Percentiles rank a stretch among this genome's conserved stretches.
Conservation (phyloP, 2,113 vertebrate genomes). For the Porphyrio hochstetteri region DNA sequence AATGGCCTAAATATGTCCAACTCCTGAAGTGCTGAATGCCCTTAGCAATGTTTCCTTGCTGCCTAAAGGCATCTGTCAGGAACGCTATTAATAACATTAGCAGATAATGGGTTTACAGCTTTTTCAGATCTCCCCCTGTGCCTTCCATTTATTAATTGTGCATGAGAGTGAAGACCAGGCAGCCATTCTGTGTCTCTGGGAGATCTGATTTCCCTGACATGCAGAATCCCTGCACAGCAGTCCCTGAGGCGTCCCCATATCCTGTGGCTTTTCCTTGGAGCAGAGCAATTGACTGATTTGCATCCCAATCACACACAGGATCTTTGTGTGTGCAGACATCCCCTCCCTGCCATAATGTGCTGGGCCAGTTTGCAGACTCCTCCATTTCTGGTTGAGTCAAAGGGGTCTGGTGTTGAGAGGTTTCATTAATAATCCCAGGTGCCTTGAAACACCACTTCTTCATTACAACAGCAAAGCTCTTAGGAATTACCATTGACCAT, state of each 20-base stretch:
- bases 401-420: neutral
- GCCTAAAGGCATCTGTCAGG: constrained; percentile 18
- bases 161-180: fast-evolving
- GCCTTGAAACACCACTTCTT: neutral
- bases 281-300: neutral
- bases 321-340: too few relatives aligned
- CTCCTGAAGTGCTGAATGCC: neutral
- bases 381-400: neutral
- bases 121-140: neutral
- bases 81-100: neutral
- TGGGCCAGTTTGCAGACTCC: neutral
- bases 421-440: neutral
- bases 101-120: neutral
- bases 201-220: neutral
- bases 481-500: neutral
- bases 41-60: neutral
- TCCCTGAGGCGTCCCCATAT: fast-evolving
- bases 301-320: neutral
- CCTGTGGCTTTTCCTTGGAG: neutral
- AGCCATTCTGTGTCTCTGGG: neutral
- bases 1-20: constrained; percentile 15
- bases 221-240: neutral
- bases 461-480: neutral
- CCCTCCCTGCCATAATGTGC: fast-evolving
- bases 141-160: neutral